Base-by-base conservation (phyloP, 2,888 invertebrate genomes). In the Leucophenga montana region DNA sequence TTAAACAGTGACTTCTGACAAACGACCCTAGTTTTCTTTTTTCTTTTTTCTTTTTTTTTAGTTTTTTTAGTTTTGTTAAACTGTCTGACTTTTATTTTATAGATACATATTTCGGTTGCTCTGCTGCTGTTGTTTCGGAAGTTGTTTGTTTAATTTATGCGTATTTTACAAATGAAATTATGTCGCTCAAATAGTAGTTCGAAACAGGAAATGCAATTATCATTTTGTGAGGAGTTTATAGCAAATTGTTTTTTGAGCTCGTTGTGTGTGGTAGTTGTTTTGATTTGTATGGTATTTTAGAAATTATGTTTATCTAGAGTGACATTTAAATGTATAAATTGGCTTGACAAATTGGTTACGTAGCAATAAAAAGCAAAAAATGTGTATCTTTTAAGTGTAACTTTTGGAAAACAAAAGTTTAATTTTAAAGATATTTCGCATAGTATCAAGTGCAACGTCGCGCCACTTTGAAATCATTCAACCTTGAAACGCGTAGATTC, bases 111-210 rank as follows among this genome's bases (percentile, higher is more conserved):
- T 74, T 59, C 71, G 66, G 27, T 71, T 70, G 72, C 75, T 83
- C 68, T 70, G 72, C 75, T 83, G 67, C 75, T 76, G 76, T 73
- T 75, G 74, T 72, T 80, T 82, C 84, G 84, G 82, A 82, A 82
- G 82, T 83, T 83, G 78, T 74, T 81, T 76, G 79, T 75, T 46
- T 78, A 83, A 84, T 83, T 82, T 82, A 82, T 82, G 79, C 76
- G 72, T 77, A 78, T 75, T 73, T 67, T 75, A 27, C 27, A 77
- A 78, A 78, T 74, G 75, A 72, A 77, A 78, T 75, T 75, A 78
- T 78, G 75, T 75, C 66, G 71, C 75, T 68, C 57, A 64, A 46
- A n/a, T 46, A 13, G 22, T 46, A 13, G 22, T 57, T 64, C 53
- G 61, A 66, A 67, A 77, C 83, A 80, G 81, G 84, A 82, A 82